A percentile compares a stretch with the other conserved stretches of the same genome.
Evolutionary conservation across 2,113 vertebrate species (phyloP).

Genomic region (Callaeas wilsoni): DNA sequence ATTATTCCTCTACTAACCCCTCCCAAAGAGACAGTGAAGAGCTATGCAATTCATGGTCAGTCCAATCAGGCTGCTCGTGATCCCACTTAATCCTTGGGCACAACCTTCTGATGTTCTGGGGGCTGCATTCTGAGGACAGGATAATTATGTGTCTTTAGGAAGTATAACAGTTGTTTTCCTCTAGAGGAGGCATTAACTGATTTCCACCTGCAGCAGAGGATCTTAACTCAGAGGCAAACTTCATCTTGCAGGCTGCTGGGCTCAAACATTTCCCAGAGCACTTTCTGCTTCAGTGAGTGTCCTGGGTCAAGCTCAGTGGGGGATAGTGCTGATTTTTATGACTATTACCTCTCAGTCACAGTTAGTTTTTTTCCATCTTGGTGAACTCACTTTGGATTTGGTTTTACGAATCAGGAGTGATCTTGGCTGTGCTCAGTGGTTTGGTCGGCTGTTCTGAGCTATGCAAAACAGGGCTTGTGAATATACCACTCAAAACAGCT

Average conservation of each 20-base stretch:
- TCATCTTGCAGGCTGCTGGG: neutral
- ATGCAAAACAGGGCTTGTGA: conserved; percentile 11
- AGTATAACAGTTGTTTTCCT: neutral
- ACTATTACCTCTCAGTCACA: neutral
- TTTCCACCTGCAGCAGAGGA: neutral
- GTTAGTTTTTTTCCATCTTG: neutral
- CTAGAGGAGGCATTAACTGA: neutral
- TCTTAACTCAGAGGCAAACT: neutral
- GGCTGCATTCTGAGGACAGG: neutral
- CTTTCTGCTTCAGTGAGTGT: neutral
- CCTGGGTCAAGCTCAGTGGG: neutral
- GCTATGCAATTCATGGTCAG: neutral
- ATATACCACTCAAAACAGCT: neutral
- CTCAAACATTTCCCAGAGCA: neutral
- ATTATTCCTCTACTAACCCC: neutral
- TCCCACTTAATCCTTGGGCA: neutral
- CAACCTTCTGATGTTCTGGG: neutral
- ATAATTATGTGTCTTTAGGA: neutral
- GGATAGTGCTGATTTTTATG: neutral
- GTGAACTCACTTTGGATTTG: neutral
- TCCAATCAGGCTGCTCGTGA: neutral
- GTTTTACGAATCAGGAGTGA: neutral
- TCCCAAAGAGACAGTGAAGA: neutral
- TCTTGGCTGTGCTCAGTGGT: neutral
- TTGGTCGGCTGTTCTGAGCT: neutral